A percentile compares a stretch with the other conserved stretches of the same genome.
Conservation (phyloP, 2,888 invertebrate genomes). For the Autographa gamma region DNA sequence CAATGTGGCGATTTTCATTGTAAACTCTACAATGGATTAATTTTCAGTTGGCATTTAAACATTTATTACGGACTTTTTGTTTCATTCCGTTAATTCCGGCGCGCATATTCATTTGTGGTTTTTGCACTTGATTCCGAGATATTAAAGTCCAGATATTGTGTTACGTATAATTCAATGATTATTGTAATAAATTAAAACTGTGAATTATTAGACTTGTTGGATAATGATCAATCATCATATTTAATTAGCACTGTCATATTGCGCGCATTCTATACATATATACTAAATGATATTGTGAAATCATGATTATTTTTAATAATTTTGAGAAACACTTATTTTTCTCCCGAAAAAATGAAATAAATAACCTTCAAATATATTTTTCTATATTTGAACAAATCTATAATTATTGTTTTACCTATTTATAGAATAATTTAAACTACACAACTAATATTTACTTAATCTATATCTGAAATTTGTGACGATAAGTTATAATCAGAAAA, state of each 20-base stretch:
- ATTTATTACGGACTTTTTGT: slow-evolving; percentile 63
- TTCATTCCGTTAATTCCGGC: slow-evolving; percentile 38
- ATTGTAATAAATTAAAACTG: neutral
- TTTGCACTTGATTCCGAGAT: slow-evolving; percentile 39
- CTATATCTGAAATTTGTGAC: too few species aligned
- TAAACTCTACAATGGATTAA: slow-evolving; percentile 49
- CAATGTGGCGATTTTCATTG: slow-evolving; percentile 24
- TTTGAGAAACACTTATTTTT: too few species aligned
- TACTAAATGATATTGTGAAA: too few species aligned
- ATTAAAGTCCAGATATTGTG: slow-evolving; percentile 16
- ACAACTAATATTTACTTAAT: too few species aligned
- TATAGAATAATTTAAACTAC: too few species aligned
- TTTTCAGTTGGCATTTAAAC: slow-evolving; percentile 64
- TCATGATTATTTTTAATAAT: too few species aligned
- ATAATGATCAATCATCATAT: neutral
- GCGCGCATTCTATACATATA: too few species aligned
- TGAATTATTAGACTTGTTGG: neutral
- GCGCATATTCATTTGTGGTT: slow-evolving; percentile 53
- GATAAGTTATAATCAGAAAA: neutral
- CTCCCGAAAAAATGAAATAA: too few species aligned
- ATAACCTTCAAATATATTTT: too few species aligned
- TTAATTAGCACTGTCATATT: neutral
- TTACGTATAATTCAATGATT: neutral
- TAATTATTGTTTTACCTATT: too few species aligned
- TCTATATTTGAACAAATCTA: too few species aligned